A percentile compares a stretch with the other conserved stretches of the same genome.
Conservation (phyloP, 2,797 vertebrate genomes). For the Lagorchestes hirsutus region DNA sequence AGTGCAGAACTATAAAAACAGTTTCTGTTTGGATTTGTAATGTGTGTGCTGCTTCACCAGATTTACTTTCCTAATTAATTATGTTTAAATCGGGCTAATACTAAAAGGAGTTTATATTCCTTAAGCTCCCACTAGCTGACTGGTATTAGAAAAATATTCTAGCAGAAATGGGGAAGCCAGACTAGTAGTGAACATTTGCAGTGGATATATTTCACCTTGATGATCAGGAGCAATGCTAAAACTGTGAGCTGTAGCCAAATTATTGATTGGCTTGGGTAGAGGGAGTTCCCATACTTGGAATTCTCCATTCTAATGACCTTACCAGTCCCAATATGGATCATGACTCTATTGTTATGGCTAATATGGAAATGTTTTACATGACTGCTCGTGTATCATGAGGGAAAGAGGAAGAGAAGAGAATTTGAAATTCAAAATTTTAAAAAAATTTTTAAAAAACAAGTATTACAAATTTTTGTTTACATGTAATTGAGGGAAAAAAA, state of each 20-base stretch:
- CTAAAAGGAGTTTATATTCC: conserved; percentile 11
- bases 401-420: neutral
- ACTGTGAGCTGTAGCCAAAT: neutral
- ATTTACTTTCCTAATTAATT: conserved; percentile 29
- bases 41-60: conserved; percentile 29
- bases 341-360: neutral
- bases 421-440: neutral
- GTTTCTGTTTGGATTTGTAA: conserved; percentile 57
- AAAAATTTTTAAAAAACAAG: neutral
- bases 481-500: neutral
- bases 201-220: neutral
- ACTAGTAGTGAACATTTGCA: neutral
- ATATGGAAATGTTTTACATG: neutral
- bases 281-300: neutral
- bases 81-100: conserved; percentile 3
- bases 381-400: neutral
- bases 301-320: neutral
- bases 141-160: neutral
- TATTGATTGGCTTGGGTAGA: neutral
- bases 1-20: conserved; percentile 36
- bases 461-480: neutral
- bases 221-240: neutral
- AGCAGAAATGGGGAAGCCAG: neutral
- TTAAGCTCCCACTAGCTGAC: neutral
- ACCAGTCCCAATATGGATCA: neutral